Evolutionary conservation across 2,888 invertebrate genomes (phyloP).

Genomic region (Liposcelis brunnea): DNA sequence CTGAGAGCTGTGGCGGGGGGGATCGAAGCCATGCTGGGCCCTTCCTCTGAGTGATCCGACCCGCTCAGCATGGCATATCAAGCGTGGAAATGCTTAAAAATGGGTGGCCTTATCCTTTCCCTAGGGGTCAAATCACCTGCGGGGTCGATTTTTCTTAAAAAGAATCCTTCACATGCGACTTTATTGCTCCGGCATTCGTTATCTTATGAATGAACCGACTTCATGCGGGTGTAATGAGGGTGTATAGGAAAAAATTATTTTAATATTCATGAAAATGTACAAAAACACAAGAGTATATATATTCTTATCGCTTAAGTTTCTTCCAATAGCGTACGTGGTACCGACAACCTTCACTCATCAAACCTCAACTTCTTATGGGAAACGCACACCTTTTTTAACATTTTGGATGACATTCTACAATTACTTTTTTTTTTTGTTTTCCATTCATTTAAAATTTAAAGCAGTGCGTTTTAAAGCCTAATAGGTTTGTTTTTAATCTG

Average conservation of each 20-base stretch:
- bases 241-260: conserved; percentile 2
- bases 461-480: too few relatives aligned
- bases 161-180: not conserved
- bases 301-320: too few relatives aligned
- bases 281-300: not conserved
- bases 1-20: conserved; percentile 11
- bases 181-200: not conserved
- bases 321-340: too few relatives aligned
- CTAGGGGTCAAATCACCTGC: conserved; percentile 9
- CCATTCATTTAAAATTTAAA: too few relatives aligned
- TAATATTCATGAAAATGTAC: conserved; percentile 8
- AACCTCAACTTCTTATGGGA: too few relatives aligned
- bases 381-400: too few relatives aligned
- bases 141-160: not conserved
- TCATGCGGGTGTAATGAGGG: conserved; percentile 1
- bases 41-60: conserved; percentile 15
- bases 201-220: not conserved
- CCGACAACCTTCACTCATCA: too few relatives aligned
- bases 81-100: conserved; percentile 17
- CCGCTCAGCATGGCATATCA: conserved; percentile 12
- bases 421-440: too few relatives aligned
- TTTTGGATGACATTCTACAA: too few relatives aligned
- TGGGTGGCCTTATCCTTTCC: conserved; percentile 15
- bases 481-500: too few relatives aligned
- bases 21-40: conserved; percentile 13